Percentiles rank a stretch among this genome's conserved stretches.
These are phyloP conservation scores for Cotesia vestalis DNA, from an alignment of 1,140 invertebrate species.

Conservation along the genomic window DNA sequence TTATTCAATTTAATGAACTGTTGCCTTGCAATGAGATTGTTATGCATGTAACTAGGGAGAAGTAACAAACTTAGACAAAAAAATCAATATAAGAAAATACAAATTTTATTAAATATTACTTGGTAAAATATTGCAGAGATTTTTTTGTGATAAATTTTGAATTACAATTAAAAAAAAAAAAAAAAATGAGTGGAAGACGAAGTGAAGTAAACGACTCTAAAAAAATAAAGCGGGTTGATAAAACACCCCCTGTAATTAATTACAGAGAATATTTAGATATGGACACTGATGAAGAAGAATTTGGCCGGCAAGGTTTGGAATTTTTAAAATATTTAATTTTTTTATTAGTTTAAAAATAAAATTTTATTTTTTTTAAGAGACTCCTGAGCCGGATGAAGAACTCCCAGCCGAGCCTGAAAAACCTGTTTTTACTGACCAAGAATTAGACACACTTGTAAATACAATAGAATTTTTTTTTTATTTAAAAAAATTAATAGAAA, in stretches of 20 bases:
- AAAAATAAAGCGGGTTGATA: slow-evolving; percentile 41
- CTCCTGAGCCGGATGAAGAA: slow-evolving; percentile 54
- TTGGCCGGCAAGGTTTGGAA: slow-evolving; percentile 52
- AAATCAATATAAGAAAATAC: no score
- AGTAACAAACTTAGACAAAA: no score
- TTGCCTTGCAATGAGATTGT: no score
- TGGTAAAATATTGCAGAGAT: no score
- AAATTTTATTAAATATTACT: no score
- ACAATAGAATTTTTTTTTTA: not conserved
- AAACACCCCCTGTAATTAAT: slow-evolving; percentile 47
- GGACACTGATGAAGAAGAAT: slow-evolving; percentile 62
- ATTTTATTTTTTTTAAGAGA: slow-evolving; percentile 42
- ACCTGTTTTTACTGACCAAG: slow-evolving; percentile 70
- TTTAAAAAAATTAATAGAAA: not conserved
- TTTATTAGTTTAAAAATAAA: slow-evolving; percentile 7
- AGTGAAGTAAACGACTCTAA: slow-evolving; percentile 29
- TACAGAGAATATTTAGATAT: slow-evolving; percentile 62
- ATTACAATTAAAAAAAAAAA: not conserved
- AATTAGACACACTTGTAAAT: slow-evolving; percentile 70
- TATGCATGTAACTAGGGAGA: no score
- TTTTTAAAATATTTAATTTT: slow-evolving; percentile 11
- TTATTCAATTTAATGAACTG: no score
- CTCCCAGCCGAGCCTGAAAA: slow-evolving; percentile 58
- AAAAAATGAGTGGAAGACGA: slow-evolving; percentile 16
- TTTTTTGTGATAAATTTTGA: not conserved